A percentile compares a stretch with the other conserved stretches of the same genome.
Evolutionary conservation across 2,797 vertebrate species (phyloP).

Genomic region (Amblyraja radiata): DNA sequence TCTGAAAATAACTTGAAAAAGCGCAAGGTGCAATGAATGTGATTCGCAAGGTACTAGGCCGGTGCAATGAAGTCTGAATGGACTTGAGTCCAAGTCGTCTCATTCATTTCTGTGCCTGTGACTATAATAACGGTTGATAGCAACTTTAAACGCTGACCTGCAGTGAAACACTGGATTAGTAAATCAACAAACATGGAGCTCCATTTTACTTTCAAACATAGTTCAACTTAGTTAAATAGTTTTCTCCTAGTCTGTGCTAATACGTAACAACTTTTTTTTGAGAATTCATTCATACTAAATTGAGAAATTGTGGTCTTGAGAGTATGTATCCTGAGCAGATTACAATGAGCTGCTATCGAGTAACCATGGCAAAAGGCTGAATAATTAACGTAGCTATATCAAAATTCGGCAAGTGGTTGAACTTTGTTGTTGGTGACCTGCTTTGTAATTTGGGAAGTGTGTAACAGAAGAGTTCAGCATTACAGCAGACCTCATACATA

Average conservation of each 20-base stretch:
- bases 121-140: background rate
- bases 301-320: background rate
- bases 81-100: background rate
- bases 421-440: background rate
- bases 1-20: conserved; percentile 35
- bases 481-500: background rate
- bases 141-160: background rate
- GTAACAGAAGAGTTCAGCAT: background rate
- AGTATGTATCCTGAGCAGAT: background rate
- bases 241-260: background rate
- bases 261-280: conserved; percentile 8
- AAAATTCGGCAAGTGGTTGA: background rate
- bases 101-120: background rate
- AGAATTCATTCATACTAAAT: background rate
- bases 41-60: background rate
- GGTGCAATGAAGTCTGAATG: background rate
- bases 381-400: background rate
- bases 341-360: background rate
- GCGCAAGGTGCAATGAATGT: background rate
- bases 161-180: background rate
- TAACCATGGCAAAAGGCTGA: background rate
- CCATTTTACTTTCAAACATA: background rate
- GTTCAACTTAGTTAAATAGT: background rate
- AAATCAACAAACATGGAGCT: background rate
- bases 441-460: conserved; percentile 20